Evolutionary conservation across 2,113 vertebrate genomes (phyloP).

Genomic region (Formicarius rufipectus): DNA sequence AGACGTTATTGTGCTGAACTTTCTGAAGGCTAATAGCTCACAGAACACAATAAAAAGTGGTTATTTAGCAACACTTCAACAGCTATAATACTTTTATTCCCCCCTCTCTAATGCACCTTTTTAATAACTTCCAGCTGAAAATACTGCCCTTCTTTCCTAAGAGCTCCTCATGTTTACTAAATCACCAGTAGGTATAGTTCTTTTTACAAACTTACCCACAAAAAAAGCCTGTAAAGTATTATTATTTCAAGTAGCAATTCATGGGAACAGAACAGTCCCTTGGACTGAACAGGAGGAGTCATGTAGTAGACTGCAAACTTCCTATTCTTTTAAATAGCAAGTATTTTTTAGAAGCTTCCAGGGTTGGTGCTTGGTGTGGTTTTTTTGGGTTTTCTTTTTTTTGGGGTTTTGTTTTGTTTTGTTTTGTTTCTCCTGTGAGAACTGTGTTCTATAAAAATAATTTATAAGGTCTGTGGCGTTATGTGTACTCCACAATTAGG

Average conservation of each 20-base stretch:
- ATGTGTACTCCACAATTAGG: neutral
- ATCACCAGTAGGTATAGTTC: neutral
- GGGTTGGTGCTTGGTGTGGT: no score
- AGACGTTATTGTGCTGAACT: neutral
- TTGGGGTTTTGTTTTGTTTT: no score
- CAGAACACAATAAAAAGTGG: neutral
- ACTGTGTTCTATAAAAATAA: neutral
- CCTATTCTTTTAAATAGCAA: neutral
- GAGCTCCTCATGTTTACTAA: neutral
- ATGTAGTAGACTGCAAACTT: neutral
- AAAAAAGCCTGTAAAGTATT: neutral
- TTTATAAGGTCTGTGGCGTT: neutral
- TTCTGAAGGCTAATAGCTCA: neutral
- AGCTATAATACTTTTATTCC: neutral
- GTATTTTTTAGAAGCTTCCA: neutral
- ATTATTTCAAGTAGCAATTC: neutral
- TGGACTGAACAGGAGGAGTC: neutral
- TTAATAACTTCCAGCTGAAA: slow-evolving; percentile 25
- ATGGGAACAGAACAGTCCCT: neutral
- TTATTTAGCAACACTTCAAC: neutral
- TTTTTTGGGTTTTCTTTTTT: no score
- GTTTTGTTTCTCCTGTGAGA: neutral
- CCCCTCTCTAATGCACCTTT: neutral
- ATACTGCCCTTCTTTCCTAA: neutral
- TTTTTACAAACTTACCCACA: neutral